phyloP scores from a whole-genome alignment of 1,140 invertebrate genomes.

The Cephus cinctus region DNA sequence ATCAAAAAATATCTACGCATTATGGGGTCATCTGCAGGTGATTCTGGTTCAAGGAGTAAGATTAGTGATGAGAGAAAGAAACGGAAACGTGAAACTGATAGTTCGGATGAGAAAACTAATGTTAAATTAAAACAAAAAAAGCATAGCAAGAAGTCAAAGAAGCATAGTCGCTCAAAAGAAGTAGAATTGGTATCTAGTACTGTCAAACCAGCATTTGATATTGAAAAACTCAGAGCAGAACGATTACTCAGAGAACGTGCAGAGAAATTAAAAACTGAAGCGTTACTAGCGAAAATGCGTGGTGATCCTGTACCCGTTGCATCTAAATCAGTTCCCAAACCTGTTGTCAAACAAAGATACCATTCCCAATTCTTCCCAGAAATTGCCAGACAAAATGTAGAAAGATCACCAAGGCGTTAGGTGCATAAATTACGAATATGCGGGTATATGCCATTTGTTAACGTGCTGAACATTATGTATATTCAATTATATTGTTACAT shows the following conservation, averaged over 20 bases:
- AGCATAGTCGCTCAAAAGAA: conserved; percentile 37
- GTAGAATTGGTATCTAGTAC: conserved; percentile 26
- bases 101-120: conserved; percentile 25
- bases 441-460: no score
- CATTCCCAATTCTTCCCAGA: conserved; percentile 93
- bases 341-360: conserved; percentile 70
- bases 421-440: no score
- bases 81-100: conserved; percentile 27
- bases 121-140: conserved; percentile 48
- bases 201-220: conserved; percentile 48
- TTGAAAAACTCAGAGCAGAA: conserved; percentile 77
- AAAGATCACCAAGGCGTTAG: no score
- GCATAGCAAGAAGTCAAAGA: conserved; percentile 48
- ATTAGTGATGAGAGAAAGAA: conserved; percentile 11
- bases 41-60: conserved; percentile 12
- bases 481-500: no score
- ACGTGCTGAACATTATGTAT: no score
- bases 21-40: conserved; percentile 30
- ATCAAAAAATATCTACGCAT: conserved; percentile 63
- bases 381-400: conserved; percentile 77
- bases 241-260: conserved; percentile 75
- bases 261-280: conserved; percentile 72
- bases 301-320: conserved; percentile 48
- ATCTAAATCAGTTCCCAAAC: conserved; percentile 28
- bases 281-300: conserved; percentile 66